These are phyloP conservation scores for Vanessa atalanta DNA, from an alignment of 1,140 invertebrate species.

Conservation along the genomic window DNA sequence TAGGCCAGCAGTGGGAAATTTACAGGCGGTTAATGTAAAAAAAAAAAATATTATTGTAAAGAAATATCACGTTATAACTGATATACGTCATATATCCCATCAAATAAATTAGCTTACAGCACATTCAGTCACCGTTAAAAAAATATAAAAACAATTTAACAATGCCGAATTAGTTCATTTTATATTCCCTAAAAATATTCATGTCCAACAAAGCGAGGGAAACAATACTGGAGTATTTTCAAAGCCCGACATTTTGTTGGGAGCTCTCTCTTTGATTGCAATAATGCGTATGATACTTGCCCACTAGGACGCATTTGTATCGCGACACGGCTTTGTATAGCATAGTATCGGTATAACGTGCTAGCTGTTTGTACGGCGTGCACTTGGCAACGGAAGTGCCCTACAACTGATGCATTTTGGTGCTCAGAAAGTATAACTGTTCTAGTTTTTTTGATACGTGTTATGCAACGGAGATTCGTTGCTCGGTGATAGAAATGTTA, in stretches of 20 bases:
- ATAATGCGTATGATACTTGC: slow-evolving; percentile 40
- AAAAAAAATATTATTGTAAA: too few relatives aligned
- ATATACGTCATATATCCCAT: too few relatives aligned
- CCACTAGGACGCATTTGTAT: slow-evolving; percentile 31
- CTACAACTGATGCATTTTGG: slow-evolving; percentile 32
- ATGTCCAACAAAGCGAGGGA: slow-evolving; percentile 33
- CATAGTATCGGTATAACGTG: slow-evolving; percentile 5
- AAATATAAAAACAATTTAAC: slow-evolving; percentile 5
- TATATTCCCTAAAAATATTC: slow-evolving; percentile 20
- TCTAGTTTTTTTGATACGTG: slow-evolving; percentile 27
- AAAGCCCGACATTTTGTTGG: slow-evolving; percentile 41
- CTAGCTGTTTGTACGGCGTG: slow-evolving; percentile 22
- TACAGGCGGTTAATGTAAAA: too few relatives aligned
- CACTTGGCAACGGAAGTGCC: slow-evolving; percentile 35
- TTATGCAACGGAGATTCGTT: slow-evolving; percentile 1
- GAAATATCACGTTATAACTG: too few relatives aligned
- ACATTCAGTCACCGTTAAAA: not conserved
- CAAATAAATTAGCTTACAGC: not conserved
- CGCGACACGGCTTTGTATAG: slow-evolving; percentile 14
- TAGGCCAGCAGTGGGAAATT: too few relatives aligned
- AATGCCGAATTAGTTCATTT: slow-evolving; percentile 4
- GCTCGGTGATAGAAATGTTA: slow-evolving; percentile 6
- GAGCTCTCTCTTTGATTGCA: slow-evolving; percentile 67
- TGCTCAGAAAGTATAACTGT: slow-evolving; percentile 29
- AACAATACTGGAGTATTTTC: slow-evolving; percentile 47